Base-by-base conservation (phyloP, 2,113 vertebrate genomes). In the Opisthocomus hoazin region DNA sequence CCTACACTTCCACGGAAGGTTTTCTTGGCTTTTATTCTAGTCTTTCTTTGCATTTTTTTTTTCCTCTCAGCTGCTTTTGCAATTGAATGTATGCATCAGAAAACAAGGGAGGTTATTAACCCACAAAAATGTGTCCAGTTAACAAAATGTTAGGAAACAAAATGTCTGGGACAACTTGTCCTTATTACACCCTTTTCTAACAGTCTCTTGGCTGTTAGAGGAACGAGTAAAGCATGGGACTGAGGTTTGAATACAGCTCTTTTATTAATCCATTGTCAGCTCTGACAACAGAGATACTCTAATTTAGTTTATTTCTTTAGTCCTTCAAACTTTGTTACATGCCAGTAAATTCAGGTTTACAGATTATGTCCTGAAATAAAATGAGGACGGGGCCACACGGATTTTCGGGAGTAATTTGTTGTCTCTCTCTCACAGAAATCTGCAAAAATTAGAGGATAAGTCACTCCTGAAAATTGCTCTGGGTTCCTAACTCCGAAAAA, bases 51-150 rank as follows among this genome's bases (percentile, higher is more conserved):
- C 58, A 32, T 15, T 6, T 53, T 83, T 73, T 80, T 70, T 74
- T 37, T 8, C 34, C 73, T 88, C 87, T 86, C 66, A 77, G 86
- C 79, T 93, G 94, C 80, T 91, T 96, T 92, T 94, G 95, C 93
- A 97, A 96, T 60, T 93, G 82, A 95, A 61, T 63, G 50, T 16
- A 77, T 88, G 56, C 92, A 94, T 91, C 89, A 93, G 85, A 96
- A 96, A 93, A 93, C 75, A 87, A 89, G 74, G 0, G 0, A 89
- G 87, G 89, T 92, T 95, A 94, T 96, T 96, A 94, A 96, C 95
- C 96, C 95, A 63, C 96, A 95, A 94, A 94, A 96, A 96, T 96
- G 93, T 79, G 88, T 94, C 78, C 92, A 91, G 85, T 94, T 95
- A 83, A 92, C 93, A 91, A 90, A 96, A 95, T 39, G 73, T 78